A percentile compares a stretch with the other conserved stretches of the same genome.
Conservation (phyloP, 1,140 invertebrate species). For the Zaprionus lachaisei region DNA sequence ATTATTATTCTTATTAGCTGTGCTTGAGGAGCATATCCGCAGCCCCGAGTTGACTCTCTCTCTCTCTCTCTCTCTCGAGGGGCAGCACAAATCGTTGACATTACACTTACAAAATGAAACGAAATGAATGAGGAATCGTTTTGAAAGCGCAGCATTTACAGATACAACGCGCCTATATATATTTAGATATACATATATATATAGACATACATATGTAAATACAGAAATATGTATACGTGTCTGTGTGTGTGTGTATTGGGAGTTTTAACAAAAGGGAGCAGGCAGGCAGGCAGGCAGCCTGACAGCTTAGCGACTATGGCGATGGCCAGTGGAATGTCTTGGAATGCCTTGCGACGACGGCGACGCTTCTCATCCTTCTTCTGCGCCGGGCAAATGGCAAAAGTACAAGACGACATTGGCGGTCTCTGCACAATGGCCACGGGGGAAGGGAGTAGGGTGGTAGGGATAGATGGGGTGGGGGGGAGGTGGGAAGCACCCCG, state of each 20-base stretch:
- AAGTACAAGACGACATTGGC: constrained; percentile 65
- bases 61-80: constrained; percentile 41
- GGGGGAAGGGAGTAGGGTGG: constrained; percentile 27
- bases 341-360: constrained; percentile 34
- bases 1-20: constrained; percentile 7
- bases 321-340: constrained; percentile 53
- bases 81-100: constrained; percentile 57
- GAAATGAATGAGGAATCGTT: constrained; percentile 54
- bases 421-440: constrained; percentile 29
- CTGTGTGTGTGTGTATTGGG: not conserved
- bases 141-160: constrained; percentile 64
- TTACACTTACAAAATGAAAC: constrained; percentile 48
- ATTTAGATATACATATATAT: constrained; percentile 17
- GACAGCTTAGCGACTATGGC: constrained; percentile 48
- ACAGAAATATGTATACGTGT: constrained; percentile 10
- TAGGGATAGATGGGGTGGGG: not conserved
- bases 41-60: constrained; percentile 1
- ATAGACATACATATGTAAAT: constrained; percentile 6
- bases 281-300: constrained; percentile 37
- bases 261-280: constrained; percentile 37
- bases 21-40: not conserved
- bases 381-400: constrained; percentile 68
- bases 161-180: constrained; percentile 50
- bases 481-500: constrained; percentile 53
- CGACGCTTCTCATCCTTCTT: constrained; percentile 2